A percentile compares a stretch with the other conserved stretches of the same genome.
phyloP scores from a whole-genome alignment of 2,797 vertebrate genomes.

The Amblyraja radiata region DNA sequence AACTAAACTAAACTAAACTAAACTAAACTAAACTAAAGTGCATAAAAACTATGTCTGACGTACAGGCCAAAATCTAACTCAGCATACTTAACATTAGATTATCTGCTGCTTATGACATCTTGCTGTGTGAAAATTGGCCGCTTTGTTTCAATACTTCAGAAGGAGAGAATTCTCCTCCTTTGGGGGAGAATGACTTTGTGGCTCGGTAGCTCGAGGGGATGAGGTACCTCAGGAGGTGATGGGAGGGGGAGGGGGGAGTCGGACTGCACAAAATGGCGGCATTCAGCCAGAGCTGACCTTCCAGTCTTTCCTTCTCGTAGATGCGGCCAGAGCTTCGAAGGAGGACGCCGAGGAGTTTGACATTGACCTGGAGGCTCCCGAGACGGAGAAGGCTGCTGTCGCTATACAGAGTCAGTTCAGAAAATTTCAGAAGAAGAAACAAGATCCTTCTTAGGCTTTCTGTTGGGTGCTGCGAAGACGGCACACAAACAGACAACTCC shows the following conservation, averaged over 20 bases:
- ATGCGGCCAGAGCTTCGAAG: conserved; percentile 67
- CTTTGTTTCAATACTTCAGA: too few relatives aligned
- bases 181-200: too few relatives aligned
- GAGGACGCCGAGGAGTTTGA: conserved; percentile 87
- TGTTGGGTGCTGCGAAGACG: not conserved
- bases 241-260: not conserved
- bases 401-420: conserved; percentile 98
- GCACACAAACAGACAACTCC: conserved; percentile 42
- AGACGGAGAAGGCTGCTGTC: conserved; percentile 90
- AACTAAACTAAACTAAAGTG: too few relatives aligned
- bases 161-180: too few relatives aligned
- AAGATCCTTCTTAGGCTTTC: conserved; percentile 29
- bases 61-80: too few relatives aligned
- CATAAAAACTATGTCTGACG: too few relatives aligned
- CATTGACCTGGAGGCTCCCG: conserved; percentile 91
- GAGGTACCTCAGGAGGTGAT: too few relatives aligned
- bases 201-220: not conserved
- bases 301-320: not conserved
- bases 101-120: too few relatives aligned
- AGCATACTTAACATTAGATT: too few relatives aligned
- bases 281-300: not conserved
- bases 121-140: too few relatives aligned
- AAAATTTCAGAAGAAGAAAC: conserved; percentile 99
- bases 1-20: too few relatives aligned
- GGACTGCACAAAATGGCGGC: not conserved